Evolutionary conservation across 1,140 invertebrate species (phyloP), one percentile per base, ranked within the genome.

Genomic region (Lasioglossum albipes): DNA sequence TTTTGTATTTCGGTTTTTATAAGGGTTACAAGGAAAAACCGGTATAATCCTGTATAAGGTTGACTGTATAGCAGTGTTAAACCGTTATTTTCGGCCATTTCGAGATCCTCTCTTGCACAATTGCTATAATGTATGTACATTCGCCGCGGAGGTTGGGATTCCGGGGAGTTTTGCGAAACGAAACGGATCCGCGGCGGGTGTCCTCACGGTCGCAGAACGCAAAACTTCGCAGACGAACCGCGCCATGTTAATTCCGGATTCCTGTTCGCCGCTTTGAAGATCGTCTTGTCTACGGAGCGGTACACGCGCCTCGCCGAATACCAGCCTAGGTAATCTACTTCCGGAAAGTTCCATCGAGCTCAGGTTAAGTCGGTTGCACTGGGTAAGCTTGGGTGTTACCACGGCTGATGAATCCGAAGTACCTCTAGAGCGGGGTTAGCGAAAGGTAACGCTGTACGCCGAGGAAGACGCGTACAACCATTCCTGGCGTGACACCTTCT

Each of bases 331-430:
- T 85, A 86, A 86, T 86, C 84, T 85, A 86, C 83, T 86, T 86
- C 67, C 57, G 54, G 71, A 54, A 85, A 86, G 83, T 86, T 82
- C 79, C 64, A 57, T 71, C 75, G 67, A 79, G 83, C 71, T 84
- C 65, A 65, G 59, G 84, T 85, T 86, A 85, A 86, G 84, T 86
- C 84, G 70, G 70, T 65, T 77, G 79, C 62, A 41, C 59, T n/a
- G 83, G 59, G 80, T 86, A 86, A 86, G 84, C 83, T 45, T 18
- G n/a, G 79, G 83, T 82, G 83, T 86, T 86, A 85, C 79, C 75
- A 42, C 71, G 66, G 83, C 54, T 86, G 84, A 86, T 86, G 84
- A 85, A 83, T 82, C 79, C 71, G 75, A 75, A 72, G 62, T 57
- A 82, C 83, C 62, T 64, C 69, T 61, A 61, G 65, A 62, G 75